Evolutionary conservation across 2,797 vertebrate species (phyloP), one percentile per base, ranked within the genome.

Genomic region (Microctenopoma stevenorrisi): DNA sequence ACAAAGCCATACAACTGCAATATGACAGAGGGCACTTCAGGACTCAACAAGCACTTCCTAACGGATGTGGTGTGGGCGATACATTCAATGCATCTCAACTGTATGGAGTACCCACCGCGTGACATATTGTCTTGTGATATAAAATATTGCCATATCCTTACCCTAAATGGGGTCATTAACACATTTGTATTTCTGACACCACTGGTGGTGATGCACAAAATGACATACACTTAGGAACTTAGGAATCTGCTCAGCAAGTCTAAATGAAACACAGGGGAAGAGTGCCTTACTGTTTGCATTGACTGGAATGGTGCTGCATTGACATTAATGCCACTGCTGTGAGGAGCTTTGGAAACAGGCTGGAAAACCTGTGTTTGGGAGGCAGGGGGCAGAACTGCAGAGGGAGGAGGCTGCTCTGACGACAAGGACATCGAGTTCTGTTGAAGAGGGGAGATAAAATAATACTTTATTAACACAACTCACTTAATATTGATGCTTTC

Each of bases 291-390:
- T 85, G 97, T 98, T 76, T 99, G 98, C 97, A 99, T 98, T 88
- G 97, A 99, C 18, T 99, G 97, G 97, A 99, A 99, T 95, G 98
- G 98, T 91, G 97, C 97, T 73, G 98, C 98, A 43, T 99, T 99
- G 86, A 98, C 97, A 67, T 99, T 99, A 92, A 99, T 99, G 82
- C 98, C 98, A 11, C 96, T 95, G 93, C 96, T 98, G 87, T 97
- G 96, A 84, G 97, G 94, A 81, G 96, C 93, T 93, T 98, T 99
- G 94, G 96, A 95, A 78, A 95, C 95, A 61, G 96, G 92, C 91
- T 96, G 97, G 92, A 98, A 98, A 78, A 95, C 97, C 74, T 96
- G 97, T 0, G 96, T 94, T 93, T 98, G 97, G 74, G 96, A 95
- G 73, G 93, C 94, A 81, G 95, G 56, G 64, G 96, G 93, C 89